Conservation (phyloP, 2,797 vertebrate species). For the Steatocranus sp. region DNA sequence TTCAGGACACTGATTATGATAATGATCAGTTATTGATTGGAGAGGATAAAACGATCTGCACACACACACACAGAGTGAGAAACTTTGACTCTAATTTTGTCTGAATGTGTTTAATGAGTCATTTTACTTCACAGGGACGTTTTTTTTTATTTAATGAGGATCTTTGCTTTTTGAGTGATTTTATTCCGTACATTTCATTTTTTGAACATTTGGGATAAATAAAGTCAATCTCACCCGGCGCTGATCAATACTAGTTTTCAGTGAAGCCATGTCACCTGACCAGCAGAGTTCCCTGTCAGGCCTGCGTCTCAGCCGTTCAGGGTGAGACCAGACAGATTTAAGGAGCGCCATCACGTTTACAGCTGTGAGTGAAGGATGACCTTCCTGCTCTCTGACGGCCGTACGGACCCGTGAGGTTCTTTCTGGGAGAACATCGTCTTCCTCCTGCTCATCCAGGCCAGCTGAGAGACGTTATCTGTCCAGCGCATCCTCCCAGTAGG, state of each 20-base stretch:
- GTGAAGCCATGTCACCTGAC: not conserved
- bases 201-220: not conserved
- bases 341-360: not conserved
- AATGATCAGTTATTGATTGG: not conserved
- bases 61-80: fast-evolving
- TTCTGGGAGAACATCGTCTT: not conserved
- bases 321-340: not conserved
- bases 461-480: not conserved
- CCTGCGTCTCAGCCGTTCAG: not conserved
- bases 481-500: not conserved
- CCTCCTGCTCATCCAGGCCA: not conserved
- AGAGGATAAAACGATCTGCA: not conserved
- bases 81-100: not conserved
- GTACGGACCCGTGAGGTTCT: not conserved
- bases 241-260: not conserved
- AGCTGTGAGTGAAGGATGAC: not conserved
- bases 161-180: not conserved
- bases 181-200: not conserved
- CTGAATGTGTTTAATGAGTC: not conserved
- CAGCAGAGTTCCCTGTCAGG: not conserved
- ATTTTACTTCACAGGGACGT: not conserved
- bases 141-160: not conserved
- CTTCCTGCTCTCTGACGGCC: not conserved
- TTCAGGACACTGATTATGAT: not conserved
- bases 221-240: not conserved